Evolutionary conservation across 2,888 invertebrate species (phyloP).

Genomic region (Mesorhabditis sp.): DNA sequence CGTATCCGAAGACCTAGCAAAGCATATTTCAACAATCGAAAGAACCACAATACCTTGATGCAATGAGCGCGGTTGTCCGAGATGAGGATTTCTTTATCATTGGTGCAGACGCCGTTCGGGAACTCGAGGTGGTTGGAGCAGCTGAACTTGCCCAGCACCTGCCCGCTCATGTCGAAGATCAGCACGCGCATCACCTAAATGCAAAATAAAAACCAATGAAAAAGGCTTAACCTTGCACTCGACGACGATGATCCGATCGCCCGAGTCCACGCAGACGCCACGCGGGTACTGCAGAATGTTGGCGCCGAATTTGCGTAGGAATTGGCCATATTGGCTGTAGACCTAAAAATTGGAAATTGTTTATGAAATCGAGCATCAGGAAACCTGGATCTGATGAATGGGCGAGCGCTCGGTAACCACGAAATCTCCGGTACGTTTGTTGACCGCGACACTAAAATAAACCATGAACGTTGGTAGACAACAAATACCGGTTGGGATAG

Average conservation of each 20-base stretch:
- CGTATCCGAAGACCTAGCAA: conserved; percentile 82
- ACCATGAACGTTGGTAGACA: conserved; percentile 3
- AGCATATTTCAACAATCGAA: not conserved
- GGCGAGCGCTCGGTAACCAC: conserved; percentile 93
- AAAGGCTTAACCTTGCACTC: conserved; percentile 71
- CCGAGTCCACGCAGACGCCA: conserved; percentile 96
- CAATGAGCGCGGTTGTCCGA: conserved; percentile 99
- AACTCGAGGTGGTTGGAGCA: conserved; percentile 98
- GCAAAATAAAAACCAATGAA: not conserved
- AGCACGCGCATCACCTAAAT: conserved; percentile 92
- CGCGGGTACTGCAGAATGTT: conserved; percentile 96
- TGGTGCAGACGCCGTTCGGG: conserved; percentile 98
- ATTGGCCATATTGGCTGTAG: conserved; percentile 98
- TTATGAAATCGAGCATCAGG: not conserved
- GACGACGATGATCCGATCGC: conserved; percentile 95
- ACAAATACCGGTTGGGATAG: conserved; percentile 79
- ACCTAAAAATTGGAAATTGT: conserved; percentile 63
- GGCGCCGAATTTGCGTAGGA: conserved; percentile 97
- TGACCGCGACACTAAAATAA: conserved; percentile 77
- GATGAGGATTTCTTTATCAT: conserved; percentile 98
- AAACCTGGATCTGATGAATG: conserved; percentile 88
- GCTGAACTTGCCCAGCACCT: conserved; percentile 92
- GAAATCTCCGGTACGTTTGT: conserved; percentile 95
- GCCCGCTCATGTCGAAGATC: conserved; percentile 89
- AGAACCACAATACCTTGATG: conserved; percentile 70